Base-by-base conservation (phyloP, 2,888 invertebrate species). In the Rhorus exstirpatorius region DNA sequence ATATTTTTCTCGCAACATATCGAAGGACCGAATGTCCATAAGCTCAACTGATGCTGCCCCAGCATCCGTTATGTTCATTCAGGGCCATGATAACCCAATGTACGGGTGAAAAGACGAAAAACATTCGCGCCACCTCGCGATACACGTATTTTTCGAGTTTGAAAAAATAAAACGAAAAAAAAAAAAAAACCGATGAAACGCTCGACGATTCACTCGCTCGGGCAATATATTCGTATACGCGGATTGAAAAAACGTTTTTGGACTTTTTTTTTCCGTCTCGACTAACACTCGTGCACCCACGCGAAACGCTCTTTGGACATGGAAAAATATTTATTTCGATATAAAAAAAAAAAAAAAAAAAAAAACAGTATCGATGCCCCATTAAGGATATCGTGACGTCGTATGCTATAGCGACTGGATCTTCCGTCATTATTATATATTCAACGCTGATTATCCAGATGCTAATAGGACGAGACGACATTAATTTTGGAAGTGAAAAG, bases 261-360 rank as follows among this genome's bases (percentile, higher is more conserved):
- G 12, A 61, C 19, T 38, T 21, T 61, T 61, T n/a, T 61, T 61
- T 61, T 38, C 41, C 24, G 63, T 44, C 24, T 24, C 6, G 24
- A 31, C 24, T 21, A 26, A 63, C 24, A 63, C n/a, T 41, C 6
- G 24, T 17, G 41, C n/a, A n/a, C 63, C 63, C 63, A 63, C 63
- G 44, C 24, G n/a, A 44, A 7, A 58, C 58, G 14, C 21, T 14
- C 21, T 14, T 21, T n/a, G n/a, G 7, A 44, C 14, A 10, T 24
- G 8, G 12, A 44, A 26, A 7, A 2, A 24, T 19, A 44, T 44
- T 44, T 44, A 63, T 63, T 63, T 44, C 12, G n/a, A 21, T 44
- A 46, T 63, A 10, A 44, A 63, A 63, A 63, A 63, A 44, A 44
- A n/a, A n/a, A n/a, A n/a, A n/a, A n/a, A n/a, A n/a, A n/a, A n/a